Evolutionary conservation across 2,113 vertebrate genomes (phyloP), one percentile per base, ranked within the genome.

Genomic region (Microcebus jonahi): DNA sequence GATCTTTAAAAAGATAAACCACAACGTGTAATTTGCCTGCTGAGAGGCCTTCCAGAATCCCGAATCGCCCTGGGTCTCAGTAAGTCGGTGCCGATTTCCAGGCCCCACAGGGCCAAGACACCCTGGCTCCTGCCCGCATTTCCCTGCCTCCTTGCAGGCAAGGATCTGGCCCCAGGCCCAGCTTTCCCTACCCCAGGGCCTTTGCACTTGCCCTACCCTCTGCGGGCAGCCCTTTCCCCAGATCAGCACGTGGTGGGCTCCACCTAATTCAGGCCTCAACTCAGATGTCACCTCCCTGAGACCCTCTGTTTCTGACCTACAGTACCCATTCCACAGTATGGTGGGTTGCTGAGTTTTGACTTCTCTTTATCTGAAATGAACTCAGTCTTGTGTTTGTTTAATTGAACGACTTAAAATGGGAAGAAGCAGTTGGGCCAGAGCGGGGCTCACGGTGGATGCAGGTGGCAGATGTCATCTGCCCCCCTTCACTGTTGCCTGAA

Each of bases 401-500:
- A 34, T 2, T 20, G 42, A 53, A 4, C 21, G 79, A 25, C 48
- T 42, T 48, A 31, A 27, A 34, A 11, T 1, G 9, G 7, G 73
- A 18, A 68, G 12, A n/a, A 48, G 89, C 27, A 23, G 36, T 3
- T 34, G 55, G 76, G 21, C 55, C 20, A 5, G 63, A 29, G 83
- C 42, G 8, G 0, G 21, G 13, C 17, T 39, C n/a, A 0, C 0
- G 12, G 71, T 9, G 3, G 68, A 17, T 5, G 0, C 71, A 18
- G 18, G 6, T 2, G 1, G 8, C 25, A 3, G 10, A 0, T 0
- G 61, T 7, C 23, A 7, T 48, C 31, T n/a, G 34, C 4, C 48
- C 1, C 5, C 2, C 2, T 42, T 23, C 12, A 8, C 45, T 13
- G 0, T 2, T 10, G 61, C 25, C 45, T 15, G 6, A 31, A 3